Base-by-base conservation (phyloP, 92 coral and sea anemone genomes). In the Actinernus sp. region DNA sequence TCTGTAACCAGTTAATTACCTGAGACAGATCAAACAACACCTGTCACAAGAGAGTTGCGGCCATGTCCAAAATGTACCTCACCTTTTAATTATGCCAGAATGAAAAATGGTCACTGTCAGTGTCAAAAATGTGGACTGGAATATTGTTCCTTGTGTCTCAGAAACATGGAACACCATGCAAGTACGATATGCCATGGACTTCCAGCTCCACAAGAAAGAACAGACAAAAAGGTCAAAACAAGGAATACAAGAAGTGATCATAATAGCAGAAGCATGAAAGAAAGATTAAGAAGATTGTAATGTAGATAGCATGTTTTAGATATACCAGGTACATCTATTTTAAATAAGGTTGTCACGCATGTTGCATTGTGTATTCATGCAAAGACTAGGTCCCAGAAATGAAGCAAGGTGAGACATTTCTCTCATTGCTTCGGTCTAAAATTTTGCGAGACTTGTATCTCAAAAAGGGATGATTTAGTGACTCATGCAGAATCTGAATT, bases 11-110 rank as follows among this genome's bases (percentile, higher is more conserved):
- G n/a, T n/a, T n/a, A n/a, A n/a, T n/a, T n/a, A n/a, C n/a, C n/a
- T n/a, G n/a, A n/a, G n/a, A n/a, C n/a, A n/a, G n/a, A n/a, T n/a
- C n/a, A n/a, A n/a, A n/a, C n/a, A n/a, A 52, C 78, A n/a, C 57
- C 59, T 17, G 0, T 28, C 13, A n/a, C 78, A 13, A 59, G 30
- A 52, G 61, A 49, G 19, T 67, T 68, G 10, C 49, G 91, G 21
- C 91, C 79, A 3, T 85, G 91, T 29, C 91, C 91, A 24, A 85
- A 63, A 22, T 85, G 91, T n/a, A 63, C 82, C 2, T 85, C 91
- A 0, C 91, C 86, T 0, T 84, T 85, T 5, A 54, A 41, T 20
- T 13, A 24, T 25, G 57, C 74, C 0, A n/a, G 34, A 26, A 57
- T 58, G 23, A 61, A 29, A 32, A 49, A 48, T 13, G 79, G 86